Evolutionary conservation across 1,140 invertebrate species (phyloP).

Genomic region (Archivesica marissinica): DNA sequence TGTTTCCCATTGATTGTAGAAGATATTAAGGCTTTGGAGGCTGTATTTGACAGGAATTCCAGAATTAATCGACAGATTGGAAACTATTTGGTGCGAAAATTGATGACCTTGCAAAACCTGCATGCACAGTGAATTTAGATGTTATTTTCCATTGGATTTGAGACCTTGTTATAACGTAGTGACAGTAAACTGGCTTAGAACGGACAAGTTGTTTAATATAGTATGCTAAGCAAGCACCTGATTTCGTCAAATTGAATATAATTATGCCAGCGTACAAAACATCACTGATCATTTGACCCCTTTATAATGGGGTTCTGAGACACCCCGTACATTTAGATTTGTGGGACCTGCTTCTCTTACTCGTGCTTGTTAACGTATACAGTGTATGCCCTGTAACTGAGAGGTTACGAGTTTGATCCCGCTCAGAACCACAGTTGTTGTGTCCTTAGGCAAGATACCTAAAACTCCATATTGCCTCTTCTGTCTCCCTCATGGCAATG

Average conservation of each 20-base stretch:
- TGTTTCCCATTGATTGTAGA: conserved; percentile 35
- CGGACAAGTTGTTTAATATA: background rate
- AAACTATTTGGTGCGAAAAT: background rate
- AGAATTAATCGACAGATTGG: conserved; percentile 18
- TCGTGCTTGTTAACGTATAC: too few species aligned
- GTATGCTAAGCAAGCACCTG: background rate
- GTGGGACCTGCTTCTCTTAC: too few species aligned
- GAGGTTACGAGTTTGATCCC: too few species aligned
- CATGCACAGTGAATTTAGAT: background rate
- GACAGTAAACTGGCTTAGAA: background rate
- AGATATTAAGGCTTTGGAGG: conserved; percentile 13
- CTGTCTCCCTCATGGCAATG: too few species aligned
- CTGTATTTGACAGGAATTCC: conserved; percentile 12
- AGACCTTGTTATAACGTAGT: background rate
- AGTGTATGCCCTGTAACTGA: too few species aligned
- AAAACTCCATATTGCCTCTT: too few species aligned
- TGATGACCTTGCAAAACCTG: conserved; percentile 12
- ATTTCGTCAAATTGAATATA: background rate
- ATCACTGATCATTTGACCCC: background rate
- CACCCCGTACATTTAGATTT: too few species aligned
- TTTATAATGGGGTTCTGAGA: too few species aligned
- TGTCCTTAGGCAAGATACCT: too few species aligned
- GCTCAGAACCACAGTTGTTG: too few species aligned
- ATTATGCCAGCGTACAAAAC: background rate
- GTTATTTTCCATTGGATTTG: background rate